Evolutionary conservation across 1,140 invertebrate species (phyloP), one percentile per base, ranked within the genome.

Genomic region (Paralvinella palmiformis): DNA sequence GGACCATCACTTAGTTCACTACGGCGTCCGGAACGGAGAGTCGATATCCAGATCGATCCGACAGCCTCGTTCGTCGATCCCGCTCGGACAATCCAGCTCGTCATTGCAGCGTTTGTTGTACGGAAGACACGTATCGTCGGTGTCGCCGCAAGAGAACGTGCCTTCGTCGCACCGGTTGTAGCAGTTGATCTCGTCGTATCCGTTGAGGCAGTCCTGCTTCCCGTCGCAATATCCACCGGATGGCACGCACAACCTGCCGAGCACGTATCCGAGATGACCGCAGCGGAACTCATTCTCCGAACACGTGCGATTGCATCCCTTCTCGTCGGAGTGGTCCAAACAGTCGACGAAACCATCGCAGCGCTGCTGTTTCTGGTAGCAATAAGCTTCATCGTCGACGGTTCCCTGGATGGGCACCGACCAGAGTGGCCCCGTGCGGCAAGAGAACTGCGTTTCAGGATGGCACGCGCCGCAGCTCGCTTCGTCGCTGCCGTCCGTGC

Each of bases 121-220:
- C 0, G 81, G 78, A 73, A 84, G 79, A 72, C 83, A 85, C 35
- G 72, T 52, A 57, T 74, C 74, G 1, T 41, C 59, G 6, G 67
- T 69, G 3, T 75, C 71, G 41, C 81, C 77, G 64, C 83, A 83
- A 37, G 74, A 68, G 29, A 64, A 53, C 27, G 71, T 72, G 63
- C 75, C 69, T 10, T 13, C 24, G 27, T 27, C 13, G 7, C 10
- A 13, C 24, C 27, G 17, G 13, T 7, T 20, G 13, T 53, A 10
- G 41, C 58, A 60, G 22, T 20, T 36, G 31, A 2, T 31, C 41
- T 60, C 58, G 24, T 60, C 58, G n/a, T 24, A 27, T 5, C 41
- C 5, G 24, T 60, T 33, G 20, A 35, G 5, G 36, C 58, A 60
- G 41, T 60, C 5, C 3, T 13, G 10, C 20, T 22, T 36, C 3